Base-by-base conservation (phyloP, 2,888 invertebrate genomes). In the Myathropa florea region DNA sequence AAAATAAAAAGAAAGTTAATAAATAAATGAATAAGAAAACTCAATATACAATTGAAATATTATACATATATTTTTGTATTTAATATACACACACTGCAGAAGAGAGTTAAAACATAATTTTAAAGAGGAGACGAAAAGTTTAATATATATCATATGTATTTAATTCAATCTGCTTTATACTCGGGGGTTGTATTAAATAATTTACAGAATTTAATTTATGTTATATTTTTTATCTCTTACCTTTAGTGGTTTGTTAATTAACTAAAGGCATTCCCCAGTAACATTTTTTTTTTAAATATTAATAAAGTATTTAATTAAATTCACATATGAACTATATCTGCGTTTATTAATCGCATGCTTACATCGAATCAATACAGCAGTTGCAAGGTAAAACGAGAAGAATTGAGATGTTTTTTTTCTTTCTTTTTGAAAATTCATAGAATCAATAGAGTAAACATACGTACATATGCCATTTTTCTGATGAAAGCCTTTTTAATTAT, bases 51-150 rank as follows among this genome's bases (percentile, higher is more conserved):
- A 79, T 71, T 78, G 68, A 71, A 78, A 76, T 55, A 83, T 77
- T 78, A 89, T 89, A 84, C 83, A 89, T 88, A 84, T 84, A 89
- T 88, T 87, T 83, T 83, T 84, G 72, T 88, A 88, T 87, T 77
- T 83, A 85, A 68, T 85, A 77, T 73, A 83, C 72, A 78, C 71
- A 83, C 72, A 73, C 71, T 30, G 46, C 63, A 64, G 60, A 59
- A 81, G 57, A 70, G 59, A 39, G 63, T 84, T 75, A 59, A 72
- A 73, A 68, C 67, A 72, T 70, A 63, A 73, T 73, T 81, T 23
- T 12, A 23, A 57, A 57, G 61, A 82, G 10, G 12, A 46, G 59
- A 59, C 57, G n/a, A 60, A 39, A 60, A 39, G 24, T 24, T 28
- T 36, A 33, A 65, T 59, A 61, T 24, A 71, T 72, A 36, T 12